Percentiles rank a stretch among this genome's conserved stretches.
Evolutionary conservation across 1,140 invertebrate genomes (phyloP).

Genomic region (Daktulosphaira vitifoliae): DNA sequence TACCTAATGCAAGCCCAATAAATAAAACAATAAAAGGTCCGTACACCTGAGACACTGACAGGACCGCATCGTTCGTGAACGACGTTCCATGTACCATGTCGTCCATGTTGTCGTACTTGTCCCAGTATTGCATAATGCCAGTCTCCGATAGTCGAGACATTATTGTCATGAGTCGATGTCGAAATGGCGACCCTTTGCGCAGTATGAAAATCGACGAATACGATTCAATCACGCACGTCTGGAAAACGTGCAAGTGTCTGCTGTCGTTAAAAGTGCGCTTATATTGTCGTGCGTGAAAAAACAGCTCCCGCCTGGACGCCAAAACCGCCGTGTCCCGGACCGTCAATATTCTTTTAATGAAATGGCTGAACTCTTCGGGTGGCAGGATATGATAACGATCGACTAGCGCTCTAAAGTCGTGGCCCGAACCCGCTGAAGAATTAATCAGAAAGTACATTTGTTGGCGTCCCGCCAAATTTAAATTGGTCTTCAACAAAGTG

Average conservation of each 20-base stretch:
- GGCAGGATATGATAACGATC: constrained; percentile 37
- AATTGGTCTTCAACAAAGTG: constrained; percentile 36
- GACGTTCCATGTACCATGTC: constrained; percentile 1
- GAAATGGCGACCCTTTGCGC: constrained; percentile 36
- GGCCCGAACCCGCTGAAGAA: constrained; percentile 36
- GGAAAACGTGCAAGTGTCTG: constrained; percentile 34
- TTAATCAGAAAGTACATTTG: constrained; percentile 40
- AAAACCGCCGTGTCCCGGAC: constrained; percentile 37
- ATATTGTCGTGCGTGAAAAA: constrained; percentile 32
- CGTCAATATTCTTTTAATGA: constrained; percentile 35
- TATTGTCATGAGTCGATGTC: constrained; percentile 35
- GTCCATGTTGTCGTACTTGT: constrained; percentile 15
- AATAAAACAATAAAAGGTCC: constrained; percentile 32
- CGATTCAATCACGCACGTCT: constrained; percentile 36
- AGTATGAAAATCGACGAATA: constrained; percentile 38
- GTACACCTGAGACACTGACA: constrained; percentile 31
- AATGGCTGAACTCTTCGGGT: constrained; percentile 35
- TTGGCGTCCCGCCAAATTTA: constrained; percentile 37
- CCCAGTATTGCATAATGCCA: constrained; percentile 36
- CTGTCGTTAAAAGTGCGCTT: constrained; percentile 24
- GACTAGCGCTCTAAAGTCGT: constrained; percentile 35
- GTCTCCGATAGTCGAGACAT: constrained; percentile 37
- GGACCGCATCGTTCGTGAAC: constrained; percentile 19
- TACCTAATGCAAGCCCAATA: constrained; percentile 9
- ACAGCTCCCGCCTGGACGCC: constrained; percentile 36